Conservation (phyloP, 2,113 vertebrate genomes). For the Vulpes vulpes region DNA sequence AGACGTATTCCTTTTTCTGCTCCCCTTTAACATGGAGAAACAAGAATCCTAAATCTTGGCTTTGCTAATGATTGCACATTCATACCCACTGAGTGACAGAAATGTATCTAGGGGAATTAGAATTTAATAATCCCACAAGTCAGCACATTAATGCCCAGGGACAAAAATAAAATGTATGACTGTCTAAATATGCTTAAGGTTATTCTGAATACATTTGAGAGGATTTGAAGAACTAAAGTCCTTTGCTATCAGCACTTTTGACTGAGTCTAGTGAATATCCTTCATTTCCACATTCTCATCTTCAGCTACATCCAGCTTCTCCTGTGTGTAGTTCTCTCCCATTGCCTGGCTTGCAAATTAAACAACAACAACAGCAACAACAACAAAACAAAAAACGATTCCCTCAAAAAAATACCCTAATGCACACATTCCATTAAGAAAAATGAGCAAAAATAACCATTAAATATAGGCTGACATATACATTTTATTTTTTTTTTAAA, state of each 20-base stretch:
- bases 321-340: background rate
- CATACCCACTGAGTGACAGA: constrained; percentile 75
- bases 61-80: constrained; percentile 77
- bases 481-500: background rate
- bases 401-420: background rate
- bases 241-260: constrained; percentile 74
- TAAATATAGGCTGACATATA: background rate
- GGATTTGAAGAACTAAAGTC: constrained; percentile 81
- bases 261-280: constrained; percentile 69
- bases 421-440: background rate
- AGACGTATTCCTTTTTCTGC: background rate
- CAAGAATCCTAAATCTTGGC: constrained; percentile 57
- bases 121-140: constrained; percentile 78
- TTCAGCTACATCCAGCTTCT: background rate
- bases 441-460: background rate
- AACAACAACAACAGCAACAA: background rate
- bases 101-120: constrained; percentile 80
- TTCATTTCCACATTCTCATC: background rate
- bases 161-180: constrained; percentile 85
- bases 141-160: constrained; percentile 86
- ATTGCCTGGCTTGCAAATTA: background rate
- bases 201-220: constrained; percentile 85
- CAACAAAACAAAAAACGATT: background rate
- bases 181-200: constrained; percentile 85
- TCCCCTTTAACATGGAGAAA: background rate